Evolutionary conservation across 2,888 invertebrate species (phyloP), one percentile per base, ranked within the genome.

Genomic region (Capitulum mitella): DNA sequence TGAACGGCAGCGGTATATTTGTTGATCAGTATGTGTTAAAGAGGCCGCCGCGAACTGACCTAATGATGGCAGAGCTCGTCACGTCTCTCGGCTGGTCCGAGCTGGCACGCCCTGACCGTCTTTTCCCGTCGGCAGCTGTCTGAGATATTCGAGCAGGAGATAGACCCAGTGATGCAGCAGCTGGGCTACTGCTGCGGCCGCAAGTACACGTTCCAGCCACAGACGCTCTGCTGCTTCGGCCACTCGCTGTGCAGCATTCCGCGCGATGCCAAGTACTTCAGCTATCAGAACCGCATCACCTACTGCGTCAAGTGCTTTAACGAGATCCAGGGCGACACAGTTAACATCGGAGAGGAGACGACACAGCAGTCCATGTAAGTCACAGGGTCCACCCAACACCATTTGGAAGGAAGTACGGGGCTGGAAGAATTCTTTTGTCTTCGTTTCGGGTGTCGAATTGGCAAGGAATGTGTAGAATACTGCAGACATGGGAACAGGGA

Each of bases 271-370:
- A 96, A 96, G 87, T 99, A 99, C 88, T 98, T 93, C 88, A 95
- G 95, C 86, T 98, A 95, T 88, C 96, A 98, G 86, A 97, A 97
- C 89, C 95, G 95, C 97, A 97, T 88, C 89, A 97, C 97, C 84
- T 99, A 97, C 90, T 99, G 99, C 91, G 94, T 96, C 89, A 98
- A 98, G 90, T 99, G 99, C 90, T 99, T 98, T 91, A 96, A 96
- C 87, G 98, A 98, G 88, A 96, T 99, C 87, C 95, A 95, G 86
- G 97, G 97, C 82, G 97, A 98, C 87, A 95, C 96, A 82, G 97
- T 99, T 83, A 97, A 97, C 83, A 34, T 64, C 34, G 64, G 64
- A 32, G 99, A 99, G 86, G 98, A 99, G 87, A 97, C 98, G 77
- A 91, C 93, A 83, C 97, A 95, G 87, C 92, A 94, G 81, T 94